Conservation (phyloP, 2,888 invertebrate genomes). For the Tetragonula carbonaria region DNA sequence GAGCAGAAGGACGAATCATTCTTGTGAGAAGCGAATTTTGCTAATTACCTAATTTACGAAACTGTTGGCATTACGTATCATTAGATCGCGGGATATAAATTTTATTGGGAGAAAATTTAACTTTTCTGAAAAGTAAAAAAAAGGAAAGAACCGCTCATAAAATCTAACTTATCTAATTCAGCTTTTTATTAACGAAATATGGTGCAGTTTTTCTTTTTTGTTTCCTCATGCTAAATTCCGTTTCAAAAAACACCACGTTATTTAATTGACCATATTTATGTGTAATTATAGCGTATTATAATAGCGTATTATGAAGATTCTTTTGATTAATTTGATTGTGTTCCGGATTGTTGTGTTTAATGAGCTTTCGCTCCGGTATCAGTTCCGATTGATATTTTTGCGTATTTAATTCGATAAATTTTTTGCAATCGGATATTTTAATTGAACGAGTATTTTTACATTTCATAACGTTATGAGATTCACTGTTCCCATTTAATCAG, state of each 20-base stretch:
- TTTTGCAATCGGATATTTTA: background rate
- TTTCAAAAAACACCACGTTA: background rate
- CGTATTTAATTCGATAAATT: background rate
- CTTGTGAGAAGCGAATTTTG: background rate
- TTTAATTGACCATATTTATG: background rate
- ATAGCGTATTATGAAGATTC: background rate
- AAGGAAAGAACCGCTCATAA: background rate
- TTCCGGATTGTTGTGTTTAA: background rate
- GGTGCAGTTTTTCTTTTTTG: background rate
- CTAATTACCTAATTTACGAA: background rate
- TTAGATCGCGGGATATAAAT: too few species aligned
- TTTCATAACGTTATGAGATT: constrained; percentile 1
- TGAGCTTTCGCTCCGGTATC: background rate
- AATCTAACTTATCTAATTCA: background rate
- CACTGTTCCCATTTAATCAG: background rate
- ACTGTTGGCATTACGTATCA: background rate
- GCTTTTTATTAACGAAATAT: too few species aligned
- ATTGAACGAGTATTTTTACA: constrained; percentile 1
- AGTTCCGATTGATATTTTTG: background rate
- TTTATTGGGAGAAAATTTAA: background rate
- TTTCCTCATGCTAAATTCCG: background rate
- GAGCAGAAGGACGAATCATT: background rate
- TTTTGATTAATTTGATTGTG: background rate
- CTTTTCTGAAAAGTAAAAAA: background rate
- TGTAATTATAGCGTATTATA: background rate